Evolutionary conservation across 2,113 vertebrate genomes (phyloP), one percentile per base, ranked within the genome.

Genomic region (Proteles cristata): DNA sequence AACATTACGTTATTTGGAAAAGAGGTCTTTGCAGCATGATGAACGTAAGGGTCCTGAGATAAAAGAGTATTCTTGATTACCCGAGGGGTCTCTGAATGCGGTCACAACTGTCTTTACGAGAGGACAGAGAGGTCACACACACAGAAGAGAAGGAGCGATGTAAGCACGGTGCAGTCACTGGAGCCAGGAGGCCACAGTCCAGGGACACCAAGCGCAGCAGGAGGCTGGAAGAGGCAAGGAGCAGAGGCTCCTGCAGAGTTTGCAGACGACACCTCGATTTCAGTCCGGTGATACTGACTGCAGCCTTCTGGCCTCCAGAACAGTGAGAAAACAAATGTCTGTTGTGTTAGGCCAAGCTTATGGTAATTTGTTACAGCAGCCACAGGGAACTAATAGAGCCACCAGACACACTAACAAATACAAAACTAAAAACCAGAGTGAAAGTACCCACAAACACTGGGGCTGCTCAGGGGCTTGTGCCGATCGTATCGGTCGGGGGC

Each of bases 121-220:
- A 48, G 58, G 61, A 66, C 17, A 45, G 35, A 14, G 26, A 55
- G 15, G 8, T 39, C 58, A 53, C 8, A 73, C 11, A 39, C 0
- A n/a, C 0, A 43, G 33, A 77, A n/a, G 48, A 73, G 45, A 4
- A 39, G 65, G 43, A 63, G 26, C 0, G 1, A 21, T 2, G 39
- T 45, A 14, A 10, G 11, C 50, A 11, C 1, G 11, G 31, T 25
- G 23, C 23, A 84, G 39, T 43, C 5, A 53, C 4, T 10, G 39
- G n/a, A 63, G 39, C 6, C n/a, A 35, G 7, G 16, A 0, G 6
- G 45, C 53, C 45, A 31, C 2, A 9, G 25, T 55, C 61, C 69
- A 55, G 31, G 11, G 14, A 26, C 0, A 2, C 10, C 10, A 35
- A 25, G 2, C 43, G 53, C 43, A 3, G 0, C 19, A 4, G 7